Conservation (phyloP, 2,797 vertebrate genomes). For the Pangasius macronema region DNA sequence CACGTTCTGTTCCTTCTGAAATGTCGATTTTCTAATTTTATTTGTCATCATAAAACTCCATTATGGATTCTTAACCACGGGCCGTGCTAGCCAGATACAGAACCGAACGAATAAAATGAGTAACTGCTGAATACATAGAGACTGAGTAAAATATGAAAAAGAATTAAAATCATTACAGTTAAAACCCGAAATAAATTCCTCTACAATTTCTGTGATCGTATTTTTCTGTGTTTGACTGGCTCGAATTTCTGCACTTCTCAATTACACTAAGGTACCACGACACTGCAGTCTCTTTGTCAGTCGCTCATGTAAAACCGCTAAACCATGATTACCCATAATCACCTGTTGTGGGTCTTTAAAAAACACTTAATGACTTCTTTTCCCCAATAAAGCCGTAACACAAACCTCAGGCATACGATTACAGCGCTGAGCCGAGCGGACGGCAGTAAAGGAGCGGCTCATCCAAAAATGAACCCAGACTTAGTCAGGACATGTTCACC, state of each 20-base stretch:
- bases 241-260: too few species aligned
- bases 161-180: background rate
- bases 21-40: too few species aligned
- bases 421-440: background rate
- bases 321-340: conserved; percentile 50
- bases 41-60: background rate
- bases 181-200: too few species aligned
- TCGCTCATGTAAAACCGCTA: conserved; percentile 44
- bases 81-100: background rate
- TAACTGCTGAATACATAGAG: background rate
- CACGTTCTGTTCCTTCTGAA: too few species aligned
- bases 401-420: conserved; percentile 39
- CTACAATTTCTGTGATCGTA: background rate
- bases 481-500: background rate
- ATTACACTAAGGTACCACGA: too few species aligned
- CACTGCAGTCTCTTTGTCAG: too few species aligned
- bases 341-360: conserved; percentile 35
- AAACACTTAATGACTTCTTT: conserved; percentile 40
- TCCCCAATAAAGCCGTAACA: conserved; percentile 18
- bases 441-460: background rate
- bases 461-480: background rate
- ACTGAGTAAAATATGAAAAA: background rate
- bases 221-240: too few species aligned
- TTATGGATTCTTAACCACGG: too few species aligned
- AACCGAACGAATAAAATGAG: background rate